Evolutionary conservation across 2,888 invertebrate genomes (phyloP).

Genomic region (Pogonocherus hispidulus): DNA sequence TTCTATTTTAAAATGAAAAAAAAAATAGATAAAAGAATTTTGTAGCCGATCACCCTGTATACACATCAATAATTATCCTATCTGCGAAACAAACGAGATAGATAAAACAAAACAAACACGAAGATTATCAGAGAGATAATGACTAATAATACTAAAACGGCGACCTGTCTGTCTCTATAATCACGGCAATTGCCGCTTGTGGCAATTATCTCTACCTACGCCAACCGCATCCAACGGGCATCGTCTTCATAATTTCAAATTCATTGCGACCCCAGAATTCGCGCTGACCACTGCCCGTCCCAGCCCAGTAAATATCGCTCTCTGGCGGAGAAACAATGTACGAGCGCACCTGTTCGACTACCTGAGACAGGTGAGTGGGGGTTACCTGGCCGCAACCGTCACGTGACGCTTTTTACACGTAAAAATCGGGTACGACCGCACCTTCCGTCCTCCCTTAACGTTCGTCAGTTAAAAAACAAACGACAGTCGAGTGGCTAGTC

Average conservation of each 20-base stretch:
- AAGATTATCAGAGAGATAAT: slow-evolving; percentile 24
- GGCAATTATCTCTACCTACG: slow-evolving; percentile 51
- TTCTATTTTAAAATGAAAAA: no score
- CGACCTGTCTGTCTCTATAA: slow-evolving; percentile 21
- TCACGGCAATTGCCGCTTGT: slow-evolving; percentile 33
- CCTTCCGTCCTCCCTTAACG: slow-evolving; percentile 57
- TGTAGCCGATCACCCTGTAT: no score
- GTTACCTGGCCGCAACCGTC: slow-evolving; percentile 59
- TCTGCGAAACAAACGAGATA: slow-evolving; percentile 10
- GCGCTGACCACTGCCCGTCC: slow-evolving; percentile 31
- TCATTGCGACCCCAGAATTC: slow-evolving; percentile 38
- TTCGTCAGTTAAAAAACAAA: slow-evolving; percentile 50
- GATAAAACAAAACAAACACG: slow-evolving; percentile 15
- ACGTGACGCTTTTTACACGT: slow-evolving; percentile 65
- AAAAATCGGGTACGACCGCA: slow-evolving; percentile 66
- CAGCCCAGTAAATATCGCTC: slow-evolving; percentile 40
- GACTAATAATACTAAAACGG: slow-evolving; percentile 13
- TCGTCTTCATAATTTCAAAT: slow-evolving; percentile 3
- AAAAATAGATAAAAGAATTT: no score
- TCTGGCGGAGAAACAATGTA: slow-evolving; percentile 40
- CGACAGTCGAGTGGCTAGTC: slow-evolving; percentile 37
- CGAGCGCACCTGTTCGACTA: slow-evolving; percentile 62
- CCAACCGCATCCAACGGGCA: slow-evolving; percentile 26
- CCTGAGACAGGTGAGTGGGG: slow-evolving; percentile 63
- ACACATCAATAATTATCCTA: no score